Evolutionary conservation across 2,797 vertebrate genomes (phyloP).

Genomic region (Pagetopsis macropterus): DNA sequence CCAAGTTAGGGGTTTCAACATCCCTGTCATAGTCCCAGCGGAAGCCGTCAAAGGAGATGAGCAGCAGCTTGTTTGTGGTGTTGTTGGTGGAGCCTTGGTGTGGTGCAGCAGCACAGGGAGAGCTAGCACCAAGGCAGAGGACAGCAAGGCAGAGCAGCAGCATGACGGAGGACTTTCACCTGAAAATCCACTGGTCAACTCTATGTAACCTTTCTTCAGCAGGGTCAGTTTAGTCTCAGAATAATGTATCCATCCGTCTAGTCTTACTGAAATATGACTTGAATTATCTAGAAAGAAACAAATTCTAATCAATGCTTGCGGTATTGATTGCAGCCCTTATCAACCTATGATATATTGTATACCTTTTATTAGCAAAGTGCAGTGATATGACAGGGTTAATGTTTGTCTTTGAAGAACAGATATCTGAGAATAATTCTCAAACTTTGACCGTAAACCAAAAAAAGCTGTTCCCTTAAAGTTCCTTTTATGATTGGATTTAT

Average conservation of each 20-base stretch:
- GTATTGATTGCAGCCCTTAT: too few species aligned
- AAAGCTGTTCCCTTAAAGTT: background rate
- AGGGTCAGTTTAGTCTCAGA: too few species aligned
- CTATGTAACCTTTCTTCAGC: too few species aligned
- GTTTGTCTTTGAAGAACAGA: background rate
- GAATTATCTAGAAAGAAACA: too few species aligned
- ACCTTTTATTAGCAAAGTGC: too few species aligned
- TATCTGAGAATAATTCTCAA: background rate
- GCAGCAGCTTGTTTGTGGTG: constrained; percentile 80
- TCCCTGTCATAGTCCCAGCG: constrained; percentile 91
- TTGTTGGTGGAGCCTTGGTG: background rate
- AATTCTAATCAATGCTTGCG: too few species aligned
- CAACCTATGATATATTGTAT: too few species aligned
- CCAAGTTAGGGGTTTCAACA: constrained; percentile 87
- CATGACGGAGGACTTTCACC: background rate
- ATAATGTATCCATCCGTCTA: too few species aligned
- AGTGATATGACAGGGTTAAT: too few species aligned
- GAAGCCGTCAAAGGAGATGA: constrained; percentile 91
- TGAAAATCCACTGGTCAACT: too few species aligned
- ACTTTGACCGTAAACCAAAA: background rate
- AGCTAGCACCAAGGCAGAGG: background rate
- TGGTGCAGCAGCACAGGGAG: background rate
- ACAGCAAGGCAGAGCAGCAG: background rate
- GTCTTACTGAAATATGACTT: too few species aligned
- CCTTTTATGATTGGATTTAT: background rate